Evolutionary conservation across 2,113 vertebrate species (phyloP).

Genomic region (Desmodus rotundus): DNA sequence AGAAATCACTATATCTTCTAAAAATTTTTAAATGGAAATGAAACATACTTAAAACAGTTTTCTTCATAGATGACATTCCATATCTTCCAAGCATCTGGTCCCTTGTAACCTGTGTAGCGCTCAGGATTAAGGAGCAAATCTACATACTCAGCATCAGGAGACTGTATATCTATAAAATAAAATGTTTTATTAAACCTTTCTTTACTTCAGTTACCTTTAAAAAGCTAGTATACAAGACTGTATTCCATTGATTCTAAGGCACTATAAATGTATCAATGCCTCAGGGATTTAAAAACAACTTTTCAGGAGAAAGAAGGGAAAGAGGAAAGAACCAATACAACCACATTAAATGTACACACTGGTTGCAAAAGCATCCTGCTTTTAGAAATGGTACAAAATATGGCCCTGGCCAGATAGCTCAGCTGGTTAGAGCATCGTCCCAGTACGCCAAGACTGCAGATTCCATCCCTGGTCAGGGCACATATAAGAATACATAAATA

Average conservation of each 20-base stretch:
- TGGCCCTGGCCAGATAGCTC: too few relatives aligned
- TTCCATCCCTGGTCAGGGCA: too few relatives aligned
- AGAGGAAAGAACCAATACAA: background rate
- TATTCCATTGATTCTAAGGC: background rate
- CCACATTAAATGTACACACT: background rate
- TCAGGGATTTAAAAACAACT: background rate
- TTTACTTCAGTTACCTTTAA: background rate
- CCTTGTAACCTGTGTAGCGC: conserved; percentile 87
- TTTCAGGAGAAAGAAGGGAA: background rate
- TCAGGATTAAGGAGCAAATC: conserved; percentile 87
- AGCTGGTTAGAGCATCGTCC: too few relatives aligned
- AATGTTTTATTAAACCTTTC: conserved; percentile 25
- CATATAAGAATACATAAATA: too few relatives aligned
- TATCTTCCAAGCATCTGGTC: conserved; percentile 84
- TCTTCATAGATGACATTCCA: conserved; percentile 90
- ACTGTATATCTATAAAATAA: conserved; percentile 78
- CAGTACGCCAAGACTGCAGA: too few relatives aligned
- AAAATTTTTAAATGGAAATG: background rate
- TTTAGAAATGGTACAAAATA: background rate
- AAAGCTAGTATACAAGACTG: background rate
- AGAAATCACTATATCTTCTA: background rate
- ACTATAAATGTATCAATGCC: background rate
- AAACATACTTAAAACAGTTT: conserved; percentile 88
- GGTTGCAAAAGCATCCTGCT: background rate
- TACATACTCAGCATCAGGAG: conserved; percentile 85